Evolutionary conservation across 2,888 invertebrate genomes (phyloP).

Genomic region (Fragum sueziense): DNA sequence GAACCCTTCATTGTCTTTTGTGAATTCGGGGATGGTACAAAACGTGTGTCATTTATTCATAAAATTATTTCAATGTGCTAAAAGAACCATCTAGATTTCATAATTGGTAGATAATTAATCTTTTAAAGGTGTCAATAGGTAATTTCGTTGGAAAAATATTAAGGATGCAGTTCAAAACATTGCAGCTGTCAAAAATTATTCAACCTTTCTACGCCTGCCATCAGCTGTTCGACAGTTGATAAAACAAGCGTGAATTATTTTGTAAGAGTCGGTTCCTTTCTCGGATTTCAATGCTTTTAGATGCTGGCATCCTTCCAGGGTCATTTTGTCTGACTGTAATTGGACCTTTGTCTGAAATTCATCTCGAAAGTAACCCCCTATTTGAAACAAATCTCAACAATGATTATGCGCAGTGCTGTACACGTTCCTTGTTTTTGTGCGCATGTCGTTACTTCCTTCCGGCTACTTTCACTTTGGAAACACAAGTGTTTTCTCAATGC

Average conservation of each 20-base stretch:
- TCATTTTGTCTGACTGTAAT: conserved; percentile 86
- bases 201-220: conserved; percentile 92
- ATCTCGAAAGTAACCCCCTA: conserved; percentile 39
- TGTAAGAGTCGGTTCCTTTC: conserved; percentile 89
- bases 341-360: conserved; percentile 29
- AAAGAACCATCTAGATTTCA: too few species aligned
- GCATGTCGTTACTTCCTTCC: conserved; percentile 43
- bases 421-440: conserved; percentile 57
- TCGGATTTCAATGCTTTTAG: conserved; percentile 90
- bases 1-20: too few species aligned
- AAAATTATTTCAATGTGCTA: too few species aligned
- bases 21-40: too few species aligned
- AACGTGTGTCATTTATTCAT: too few species aligned
- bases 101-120: too few species aligned
- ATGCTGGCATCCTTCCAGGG: conserved; percentile 92
- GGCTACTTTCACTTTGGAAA: conserved; percentile 53
- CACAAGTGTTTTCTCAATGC: too few species aligned
- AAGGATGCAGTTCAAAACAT: neutral
- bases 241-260: conserved; percentile 93
- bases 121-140: too few species aligned
- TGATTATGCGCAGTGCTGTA: conserved; percentile 68
- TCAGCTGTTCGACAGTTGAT: conserved; percentile 89
- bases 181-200: conserved; percentile 34
- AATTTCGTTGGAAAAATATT: neutral
- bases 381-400: conserved; percentile 61